These are phyloP conservation scores for Fulica atra DNA, from an alignment of 2,113 vertebrate genomes.

Conservation along the genomic window DNA sequence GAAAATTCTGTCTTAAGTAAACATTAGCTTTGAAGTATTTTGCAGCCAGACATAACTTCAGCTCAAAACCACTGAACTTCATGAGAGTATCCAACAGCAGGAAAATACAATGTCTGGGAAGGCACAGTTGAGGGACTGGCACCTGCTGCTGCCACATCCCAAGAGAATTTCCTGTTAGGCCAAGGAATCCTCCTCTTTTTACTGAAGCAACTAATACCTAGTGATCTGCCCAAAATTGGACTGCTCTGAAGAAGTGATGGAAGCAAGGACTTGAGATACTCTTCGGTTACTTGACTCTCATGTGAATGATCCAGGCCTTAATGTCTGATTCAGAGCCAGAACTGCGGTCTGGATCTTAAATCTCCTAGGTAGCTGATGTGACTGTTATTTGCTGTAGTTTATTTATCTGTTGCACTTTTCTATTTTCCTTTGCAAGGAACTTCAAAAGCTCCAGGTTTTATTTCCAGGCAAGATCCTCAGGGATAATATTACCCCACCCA, in stretches of 20 bases:
- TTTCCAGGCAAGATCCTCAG: conserved; percentile 37
- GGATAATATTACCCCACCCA: conserved; percentile 55
- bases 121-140: neutral
- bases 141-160: neutral
- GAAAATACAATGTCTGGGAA: neutral
- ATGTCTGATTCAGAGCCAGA: neutral
- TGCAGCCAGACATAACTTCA: neutral
- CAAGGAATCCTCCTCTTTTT: neutral
- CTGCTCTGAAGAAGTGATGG: neutral
- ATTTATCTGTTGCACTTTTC: neutral
- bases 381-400: neutral
- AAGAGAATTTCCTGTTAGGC: neutral
- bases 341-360: neutral
- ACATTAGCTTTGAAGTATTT: conserved; percentile 3
- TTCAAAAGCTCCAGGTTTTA: conserved; percentile 48
- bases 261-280: neutral
- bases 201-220: neutral
- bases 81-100: neutral
- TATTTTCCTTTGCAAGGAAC: neutral
- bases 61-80: neutral
- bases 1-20: neutral
- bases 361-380: neutral
- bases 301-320: neutral
- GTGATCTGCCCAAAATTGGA: neutral
- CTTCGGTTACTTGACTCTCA: rapidly evolving